Evolutionary conservation across 2,888 invertebrate species (phyloP), one percentile per base, ranked within the genome.

Genomic region (Neocrepidodera transversa): DNA sequence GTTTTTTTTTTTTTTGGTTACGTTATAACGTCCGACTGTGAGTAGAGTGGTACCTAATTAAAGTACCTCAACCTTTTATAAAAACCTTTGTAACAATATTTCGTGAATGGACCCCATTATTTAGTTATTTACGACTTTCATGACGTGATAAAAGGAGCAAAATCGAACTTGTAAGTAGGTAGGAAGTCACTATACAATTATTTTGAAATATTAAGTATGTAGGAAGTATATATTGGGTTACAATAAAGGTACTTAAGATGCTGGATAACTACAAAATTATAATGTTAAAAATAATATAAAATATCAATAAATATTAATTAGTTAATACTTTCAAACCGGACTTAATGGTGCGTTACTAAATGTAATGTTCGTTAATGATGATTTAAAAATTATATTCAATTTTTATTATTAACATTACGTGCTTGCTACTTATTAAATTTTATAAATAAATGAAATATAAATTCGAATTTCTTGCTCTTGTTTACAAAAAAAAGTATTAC

Each of bases 61-160:
- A 8, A n/a, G 11, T 36, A 36, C 35, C 14, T 14, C 13, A 36
- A 14, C 14, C 14, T 14, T 36, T 36, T 14, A 7, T 14, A 13
- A 38, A 38, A 38, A 38, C n/a, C 2, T 45, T 45, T 23, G 28
- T 45, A 45, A 45, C 45, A 26, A 45, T 14, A 28, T 45, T 45
- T 45, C 45, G 45, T 45, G 45, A 45, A 45, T 45, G 45, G 28
- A 23, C 45, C 45, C 45, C 14, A 45, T 45, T 45, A 45, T 45
- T 45, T 45, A 26, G 45, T 45, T 45, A 45, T 45, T 45, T 45
- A 45, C 45, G 45, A 14, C 45, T 45, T 45, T 45, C 45, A 26
- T 45, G 45, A 45, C 45, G 45, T 45, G 45, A 45, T 45, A 45
- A 42, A 40, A 23, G 43, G 20, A 26, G 14, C 28, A 23, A 23